Conservation (phyloP, 2,797 vertebrate genomes). For the Helicolenus hilgendorfi region DNA sequence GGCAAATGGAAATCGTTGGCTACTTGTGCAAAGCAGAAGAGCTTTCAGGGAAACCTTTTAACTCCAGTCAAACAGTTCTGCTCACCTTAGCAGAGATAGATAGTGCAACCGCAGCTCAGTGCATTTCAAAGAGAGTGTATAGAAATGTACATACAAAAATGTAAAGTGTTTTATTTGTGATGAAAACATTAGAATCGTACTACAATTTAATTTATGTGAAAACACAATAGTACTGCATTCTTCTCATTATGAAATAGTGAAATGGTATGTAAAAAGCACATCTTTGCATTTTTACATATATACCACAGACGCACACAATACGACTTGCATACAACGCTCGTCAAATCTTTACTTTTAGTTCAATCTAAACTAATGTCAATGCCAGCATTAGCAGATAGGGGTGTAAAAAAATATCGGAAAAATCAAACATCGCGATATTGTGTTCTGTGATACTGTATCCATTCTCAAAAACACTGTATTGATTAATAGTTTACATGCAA, state of each 20-base stretch:
- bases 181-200: background rate
- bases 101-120: background rate
- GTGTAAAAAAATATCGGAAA: no score
- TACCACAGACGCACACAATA: no score
- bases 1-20: conserved; percentile 71
- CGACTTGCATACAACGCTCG: background rate
- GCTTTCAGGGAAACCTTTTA: conserved; percentile 59
- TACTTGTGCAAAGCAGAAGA: conserved; percentile 43
- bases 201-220: background rate
- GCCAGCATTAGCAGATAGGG: no score
- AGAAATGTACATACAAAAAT: background rate
- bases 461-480: no score
- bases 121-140: background rate
- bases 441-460: no score
- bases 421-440: no score
- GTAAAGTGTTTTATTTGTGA: background rate
- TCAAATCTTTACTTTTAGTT: background rate
- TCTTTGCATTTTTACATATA: no score
- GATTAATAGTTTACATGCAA: no score
- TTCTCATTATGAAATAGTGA: background rate
- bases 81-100: conserved; percentile 24
- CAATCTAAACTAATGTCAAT: background rate
- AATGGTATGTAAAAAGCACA: background rate
- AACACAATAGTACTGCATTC: background rate
- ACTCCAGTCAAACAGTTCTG: conserved; percentile 30